Evolutionary conservation across 2,888 invertebrate species (phyloP).

Genomic region (Pedicia rivosa): DNA sequence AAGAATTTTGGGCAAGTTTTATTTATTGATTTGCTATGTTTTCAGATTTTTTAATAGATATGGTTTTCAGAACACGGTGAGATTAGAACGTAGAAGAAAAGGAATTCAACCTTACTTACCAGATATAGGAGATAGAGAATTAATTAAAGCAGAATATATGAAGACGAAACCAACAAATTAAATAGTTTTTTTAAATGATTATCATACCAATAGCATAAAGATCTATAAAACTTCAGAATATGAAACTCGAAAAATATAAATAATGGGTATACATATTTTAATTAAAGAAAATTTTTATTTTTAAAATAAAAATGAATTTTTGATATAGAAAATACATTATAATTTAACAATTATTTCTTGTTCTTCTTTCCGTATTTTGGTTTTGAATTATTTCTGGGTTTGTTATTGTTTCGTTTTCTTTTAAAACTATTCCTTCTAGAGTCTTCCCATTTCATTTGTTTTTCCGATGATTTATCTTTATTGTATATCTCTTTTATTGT

Average conservation of each 20-base stretch:
- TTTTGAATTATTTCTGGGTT: too few species aligned
- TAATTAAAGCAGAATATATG: conserved; percentile 45
- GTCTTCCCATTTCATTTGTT: conserved; percentile 72
- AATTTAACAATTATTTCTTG: too few species aligned
- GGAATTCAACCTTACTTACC: conserved; percentile 55
- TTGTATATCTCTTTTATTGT: conserved; percentile 55
- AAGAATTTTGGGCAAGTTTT: conserved; percentile 61
- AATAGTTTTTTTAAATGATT: too few species aligned
- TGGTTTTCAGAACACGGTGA: conserved; percentile 39
- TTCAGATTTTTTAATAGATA: conserved; percentile 2
- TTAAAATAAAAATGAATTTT: too few species aligned
- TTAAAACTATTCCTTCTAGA: conserved; percentile 29
- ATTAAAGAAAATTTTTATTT: too few species aligned
- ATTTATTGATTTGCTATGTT: neutral
- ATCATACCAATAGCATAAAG: too few species aligned
- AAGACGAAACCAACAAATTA: conserved; percentile 27
- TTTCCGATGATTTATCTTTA: conserved; percentile 58
- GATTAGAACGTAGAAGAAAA: conserved; percentile 38
- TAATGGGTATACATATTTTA: too few species aligned
- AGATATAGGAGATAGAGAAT: conserved; percentile 46
- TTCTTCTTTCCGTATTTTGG: too few species aligned
- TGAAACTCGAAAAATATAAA: too few species aligned
- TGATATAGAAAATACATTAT: too few species aligned
- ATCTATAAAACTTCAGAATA: too few species aligned
- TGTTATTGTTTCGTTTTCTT: too few species aligned